Conservation (phyloP, 1,140 invertebrate genomes). For the Nasonia vitripennis region DNA sequence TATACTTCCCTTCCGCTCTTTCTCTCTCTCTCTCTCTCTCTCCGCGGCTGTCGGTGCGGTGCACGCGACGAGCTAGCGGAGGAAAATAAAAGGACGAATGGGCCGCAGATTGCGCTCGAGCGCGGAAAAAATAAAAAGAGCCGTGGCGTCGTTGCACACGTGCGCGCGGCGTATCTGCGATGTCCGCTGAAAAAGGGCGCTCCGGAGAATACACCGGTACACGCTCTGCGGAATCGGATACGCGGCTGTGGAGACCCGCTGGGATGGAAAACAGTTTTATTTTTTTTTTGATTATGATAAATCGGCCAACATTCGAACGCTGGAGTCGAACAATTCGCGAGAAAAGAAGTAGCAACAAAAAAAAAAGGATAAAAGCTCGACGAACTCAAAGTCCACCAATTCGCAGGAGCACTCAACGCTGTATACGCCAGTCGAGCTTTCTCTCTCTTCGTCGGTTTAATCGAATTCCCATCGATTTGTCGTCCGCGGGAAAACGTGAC, state of each 20-base stretch:
- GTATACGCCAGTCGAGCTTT: background rate
- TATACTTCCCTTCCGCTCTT: background rate
- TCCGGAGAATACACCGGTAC: background rate
- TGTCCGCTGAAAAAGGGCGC: background rate
- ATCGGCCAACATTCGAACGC: too few species aligned
- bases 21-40: background rate
- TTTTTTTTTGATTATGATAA: background rate
- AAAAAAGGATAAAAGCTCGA: background rate
- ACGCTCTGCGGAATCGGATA: background rate
- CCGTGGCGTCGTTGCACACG: background rate
- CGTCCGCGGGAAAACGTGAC: background rate
- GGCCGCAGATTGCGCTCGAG: conserved; percentile 10
- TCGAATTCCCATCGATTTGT: background rate
- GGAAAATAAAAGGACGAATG: conserved; percentile 9
- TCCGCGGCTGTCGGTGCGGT: background rate
- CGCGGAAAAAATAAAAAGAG: conserved; percentile 3
- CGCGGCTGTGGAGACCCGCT: background rate
- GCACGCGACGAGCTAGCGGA: background rate
- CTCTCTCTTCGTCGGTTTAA: background rate
- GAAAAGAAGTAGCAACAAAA: background rate
- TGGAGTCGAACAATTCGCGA: background rate
- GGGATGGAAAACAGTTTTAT: background rate
- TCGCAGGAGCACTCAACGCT: background rate
- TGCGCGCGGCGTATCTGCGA: background rate
- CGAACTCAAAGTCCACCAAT: background rate